A percentile compares a stretch with the other conserved stretches of the same genome.
These are phyloP conservation scores for Buphagus erythrorhynchus DNA, from an alignment of 2,797 vertebrate species.

Conservation along the genomic window DNA sequence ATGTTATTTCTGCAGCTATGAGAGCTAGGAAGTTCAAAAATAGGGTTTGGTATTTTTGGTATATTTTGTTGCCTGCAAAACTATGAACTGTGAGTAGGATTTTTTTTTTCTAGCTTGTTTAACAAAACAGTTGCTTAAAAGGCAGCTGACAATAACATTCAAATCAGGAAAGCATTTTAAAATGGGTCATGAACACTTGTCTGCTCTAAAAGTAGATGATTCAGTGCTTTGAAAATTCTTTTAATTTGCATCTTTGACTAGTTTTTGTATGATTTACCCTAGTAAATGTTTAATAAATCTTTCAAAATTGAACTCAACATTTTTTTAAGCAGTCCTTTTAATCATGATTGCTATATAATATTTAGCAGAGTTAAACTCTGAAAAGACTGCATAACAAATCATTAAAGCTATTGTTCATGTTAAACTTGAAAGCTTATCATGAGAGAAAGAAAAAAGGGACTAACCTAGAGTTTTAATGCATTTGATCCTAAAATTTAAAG, in stretches of 20 bases:
- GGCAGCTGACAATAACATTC: not conserved
- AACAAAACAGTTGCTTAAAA: slow-evolving; percentile 6
- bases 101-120: not conserved
- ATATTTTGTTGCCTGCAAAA: not conserved
- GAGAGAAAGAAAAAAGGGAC: not conserved
- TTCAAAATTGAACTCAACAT: not conserved
- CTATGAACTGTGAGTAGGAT: accelerated
- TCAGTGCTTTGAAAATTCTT: not conserved
- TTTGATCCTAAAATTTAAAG: not conserved
- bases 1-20: not conserved
- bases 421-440: not conserved
- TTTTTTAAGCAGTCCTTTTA: not conserved
- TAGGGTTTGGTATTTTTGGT: not conserved
- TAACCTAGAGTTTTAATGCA: not conserved
- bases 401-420: not conserved
- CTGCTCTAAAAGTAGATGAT: not conserved
- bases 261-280: not conserved
- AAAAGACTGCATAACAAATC: not conserved
- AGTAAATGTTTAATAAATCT: not conserved
- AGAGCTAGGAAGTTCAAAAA: not conserved
- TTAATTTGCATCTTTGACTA: not conserved
- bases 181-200: not conserved
- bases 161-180: not conserved
- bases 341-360: not conserved
- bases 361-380: not conserved